Conservation (phyloP, 2,113 vertebrate genomes). For the Dicentrarchus labrax region DNA sequence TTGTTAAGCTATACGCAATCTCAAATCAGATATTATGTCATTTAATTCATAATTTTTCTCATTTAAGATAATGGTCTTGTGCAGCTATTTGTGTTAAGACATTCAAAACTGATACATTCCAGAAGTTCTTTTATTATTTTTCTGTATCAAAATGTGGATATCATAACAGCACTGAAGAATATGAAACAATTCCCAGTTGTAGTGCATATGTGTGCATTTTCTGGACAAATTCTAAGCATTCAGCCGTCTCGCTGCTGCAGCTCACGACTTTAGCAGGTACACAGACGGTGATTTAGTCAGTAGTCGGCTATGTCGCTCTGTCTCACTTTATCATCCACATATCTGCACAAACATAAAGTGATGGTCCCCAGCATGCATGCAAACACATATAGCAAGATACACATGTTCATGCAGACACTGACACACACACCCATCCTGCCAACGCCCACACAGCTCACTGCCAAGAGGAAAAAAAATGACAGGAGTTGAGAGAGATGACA, state of each 20-base stretch:
- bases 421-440: constrained; percentile 17
- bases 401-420: neutral
- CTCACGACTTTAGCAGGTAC: neutral
- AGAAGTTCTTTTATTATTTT: neutral
- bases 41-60: neutral
- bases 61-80: neutral
- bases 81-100: too few relatives aligned
- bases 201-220: neutral
- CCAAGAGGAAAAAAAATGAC: constrained; percentile 20
- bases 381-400: constrained; percentile 14
- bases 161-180: too few relatives aligned
- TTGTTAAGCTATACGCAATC: too few relatives aligned
- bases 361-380: constrained; percentile 27
- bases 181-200: neutral
- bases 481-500: constrained; percentile 46
- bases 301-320: neutral
- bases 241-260: constrained; percentile 3
- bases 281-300: constrained; percentile 17
- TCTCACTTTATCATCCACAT: constrained; percentile 25
- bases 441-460: constrained; percentile 43
- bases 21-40: too few relatives aligned
- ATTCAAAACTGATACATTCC: too few relatives aligned
- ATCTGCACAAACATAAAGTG: constrained; percentile 24
- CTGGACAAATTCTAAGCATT: neutral
- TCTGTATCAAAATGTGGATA: too few relatives aligned